A percentile compares a stretch with the other conserved stretches of the same genome.
Conservation (phyloP, 1,140 invertebrate genomes). For the Hesperophylax magnus region DNA sequence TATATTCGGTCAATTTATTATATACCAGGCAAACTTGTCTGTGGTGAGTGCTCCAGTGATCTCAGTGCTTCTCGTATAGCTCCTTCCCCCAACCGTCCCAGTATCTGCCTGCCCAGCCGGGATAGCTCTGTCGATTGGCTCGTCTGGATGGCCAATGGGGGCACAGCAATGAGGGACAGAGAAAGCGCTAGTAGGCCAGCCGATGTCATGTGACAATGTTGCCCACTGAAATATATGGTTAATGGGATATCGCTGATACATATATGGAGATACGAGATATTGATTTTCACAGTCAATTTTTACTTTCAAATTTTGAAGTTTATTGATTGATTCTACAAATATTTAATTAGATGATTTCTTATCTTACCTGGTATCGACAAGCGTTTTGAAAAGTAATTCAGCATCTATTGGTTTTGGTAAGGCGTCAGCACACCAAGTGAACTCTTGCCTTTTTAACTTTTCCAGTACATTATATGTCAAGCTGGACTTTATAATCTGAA, state of each 20-base stretch:
- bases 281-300: too few relatives aligned
- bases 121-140: not conserved
- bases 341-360: too few relatives aligned
- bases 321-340: too few relatives aligned
- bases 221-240: slow-evolving; percentile 62
- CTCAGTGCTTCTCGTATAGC: slow-evolving; percentile 46
- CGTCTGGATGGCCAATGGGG: slow-evolving; percentile 61
- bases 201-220: slow-evolving; percentile 70
- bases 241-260: not conserved
- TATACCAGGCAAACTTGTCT: not conserved
- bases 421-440: slow-evolving; percentile 70
- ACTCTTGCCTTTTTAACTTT: slow-evolving; percentile 66
- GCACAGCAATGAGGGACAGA: slow-evolving; percentile 67
- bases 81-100: slow-evolving; percentile 46
- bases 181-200: slow-evolving; percentile 71
- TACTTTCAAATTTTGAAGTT: too few relatives aligned
- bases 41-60: not conserved
- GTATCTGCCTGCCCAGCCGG: slow-evolving; percentile 41
- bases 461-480: slow-evolving; percentile 59
- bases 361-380: slow-evolving; percentile 70
- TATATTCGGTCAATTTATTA: not conserved
- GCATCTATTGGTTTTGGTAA: slow-evolving; percentile 61
- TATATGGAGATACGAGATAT: not conserved
- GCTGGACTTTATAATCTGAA: slow-evolving; percentile 43
- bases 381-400: slow-evolving; percentile 65